Evolutionary conservation across 2,888 invertebrate species (phyloP), one percentile per base, ranked within the genome.

Genomic region (Cistogaster globosa): DNA sequence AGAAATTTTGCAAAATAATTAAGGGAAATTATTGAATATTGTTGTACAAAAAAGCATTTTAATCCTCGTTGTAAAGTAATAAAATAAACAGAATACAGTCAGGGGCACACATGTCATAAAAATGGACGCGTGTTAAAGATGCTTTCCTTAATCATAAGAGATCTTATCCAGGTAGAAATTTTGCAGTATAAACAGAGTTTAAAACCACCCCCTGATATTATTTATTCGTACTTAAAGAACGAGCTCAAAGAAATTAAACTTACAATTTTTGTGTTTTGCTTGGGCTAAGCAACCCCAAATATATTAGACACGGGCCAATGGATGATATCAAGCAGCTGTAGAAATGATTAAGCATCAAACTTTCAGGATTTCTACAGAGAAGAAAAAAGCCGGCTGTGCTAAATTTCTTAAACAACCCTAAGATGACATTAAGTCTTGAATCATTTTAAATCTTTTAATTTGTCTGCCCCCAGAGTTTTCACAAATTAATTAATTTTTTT

Each of bases 311-410:
- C 75, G 75, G 79, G 65, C 60, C 78, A 79, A 67, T 55, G 60
- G 26, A 36, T 69, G 36, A 67, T 65, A 71, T 76, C 60, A 65
- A 48, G 48, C 78, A 79, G 84, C 80, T 81, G 84, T 48, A 51
- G 14, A 68, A 62, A 53, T 69, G 51, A 60, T 77, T 83, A 77
- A 51, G 57, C 42, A 76, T 20, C 77, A 69, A 81, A 74, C 74
- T 80, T 18, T 74, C 36, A 71, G 63, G 48, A 81, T 51, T 36
- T 62, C 3, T 36, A n/a, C 3, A 38, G 42, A 2, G 38, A 42
- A 4, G 77, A 84, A 80, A 79, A 80, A 80, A 65, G 84, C 74
- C 85, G 75, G 85, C 75, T 85, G 85, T 65, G 51, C 42, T 22
- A 82, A 53, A 38, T 58, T 67, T 81, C 68, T 75, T 55, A 65